Base-by-base conservation (phyloP, 2,113 vertebrate genomes). In the Notothenia rossii region DNA sequence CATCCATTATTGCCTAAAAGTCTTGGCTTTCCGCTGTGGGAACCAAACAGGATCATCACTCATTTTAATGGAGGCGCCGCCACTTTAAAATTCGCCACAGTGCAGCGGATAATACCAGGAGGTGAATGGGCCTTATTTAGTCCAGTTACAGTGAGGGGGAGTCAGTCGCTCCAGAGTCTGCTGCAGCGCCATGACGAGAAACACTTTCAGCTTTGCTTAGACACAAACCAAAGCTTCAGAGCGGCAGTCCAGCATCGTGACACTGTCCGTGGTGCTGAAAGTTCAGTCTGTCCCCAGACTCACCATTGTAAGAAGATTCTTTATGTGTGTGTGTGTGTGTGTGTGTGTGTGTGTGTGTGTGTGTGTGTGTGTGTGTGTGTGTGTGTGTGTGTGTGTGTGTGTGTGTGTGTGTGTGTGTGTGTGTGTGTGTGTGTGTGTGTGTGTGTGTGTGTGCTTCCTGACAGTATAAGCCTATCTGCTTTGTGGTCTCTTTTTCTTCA, bases 181-280 rank as follows among this genome's bases (percentile, higher is more conserved):
- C 72, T 59, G 75, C 66, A 67, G 59, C 4, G 14, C 17, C 1
- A 56, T 20, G 18, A 74, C 36, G 10, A 68, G 59, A 55, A 60
- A 58, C 36, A 74, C n/a, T 40, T 5, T 6, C 36, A 15, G 69
- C 60, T 72, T 73, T 73, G 60, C 77, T 67, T 43, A 40, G 46
- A 67, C 53, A 64, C 33, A 71, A 75, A 11, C 12, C 29, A 48
- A 40, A 56, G 36, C 61, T 36, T n/a, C 43, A 40, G 17, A 69
- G 67, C 58, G n/a, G 48, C 8, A 46, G 10, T 33, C 55, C 36
- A 58, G 25, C 51, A 49, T 17, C 1, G 29, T 43, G 54, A n/a
- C 25, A 1, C 92, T 92, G 86, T 93, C 90, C 89, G 56, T 89
- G 88, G 91, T 89, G 72, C 90, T 92, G 91, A 92, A 91, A 88